Conservation (phyloP, 2,113 vertebrate species). For the Anhinga rufa region DNA sequence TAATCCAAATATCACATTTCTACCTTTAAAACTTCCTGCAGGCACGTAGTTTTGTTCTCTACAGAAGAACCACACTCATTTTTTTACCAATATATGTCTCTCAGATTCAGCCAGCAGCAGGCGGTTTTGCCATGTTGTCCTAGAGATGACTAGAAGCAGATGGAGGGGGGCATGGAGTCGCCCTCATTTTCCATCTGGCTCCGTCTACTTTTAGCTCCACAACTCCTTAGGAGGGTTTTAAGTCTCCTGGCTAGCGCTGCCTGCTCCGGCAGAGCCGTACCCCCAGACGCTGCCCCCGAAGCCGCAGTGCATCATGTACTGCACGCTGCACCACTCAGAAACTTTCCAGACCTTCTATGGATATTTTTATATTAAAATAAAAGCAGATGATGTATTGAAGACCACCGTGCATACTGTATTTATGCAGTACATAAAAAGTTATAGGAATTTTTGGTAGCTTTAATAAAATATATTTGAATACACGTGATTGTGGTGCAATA, state of each 20-base stretch:
- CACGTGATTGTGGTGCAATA: neutral
- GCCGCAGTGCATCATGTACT: neutral
- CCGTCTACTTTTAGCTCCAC: slow-evolving; percentile 15
- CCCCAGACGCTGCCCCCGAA: neutral
- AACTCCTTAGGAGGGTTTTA: neutral
- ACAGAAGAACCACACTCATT: neutral
- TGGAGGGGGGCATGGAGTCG: neutral
- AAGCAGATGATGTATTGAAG: neutral
- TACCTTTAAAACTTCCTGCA: neutral
- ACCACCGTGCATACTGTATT: neutral
- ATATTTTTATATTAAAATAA: neutral
- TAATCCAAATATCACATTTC: neutral
- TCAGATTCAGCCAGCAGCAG: neutral
- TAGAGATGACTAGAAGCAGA: slow-evolving; percentile 9
- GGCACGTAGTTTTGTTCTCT: neutral
- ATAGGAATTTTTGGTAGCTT: neutral
- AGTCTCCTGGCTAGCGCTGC: neutral
- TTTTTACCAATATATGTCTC: neutral
- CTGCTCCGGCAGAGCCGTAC: neutral
- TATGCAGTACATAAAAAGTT: neutral
- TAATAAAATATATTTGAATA: neutral
- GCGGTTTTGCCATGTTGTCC: neutral
- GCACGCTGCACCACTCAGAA: neutral
- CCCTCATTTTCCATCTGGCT: slow-evolving; percentile 42
- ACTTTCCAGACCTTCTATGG: neutral